Evolutionary conservation across 2,113 vertebrate species (phyloP).

Genomic region (Zosterops japonicus): DNA sequence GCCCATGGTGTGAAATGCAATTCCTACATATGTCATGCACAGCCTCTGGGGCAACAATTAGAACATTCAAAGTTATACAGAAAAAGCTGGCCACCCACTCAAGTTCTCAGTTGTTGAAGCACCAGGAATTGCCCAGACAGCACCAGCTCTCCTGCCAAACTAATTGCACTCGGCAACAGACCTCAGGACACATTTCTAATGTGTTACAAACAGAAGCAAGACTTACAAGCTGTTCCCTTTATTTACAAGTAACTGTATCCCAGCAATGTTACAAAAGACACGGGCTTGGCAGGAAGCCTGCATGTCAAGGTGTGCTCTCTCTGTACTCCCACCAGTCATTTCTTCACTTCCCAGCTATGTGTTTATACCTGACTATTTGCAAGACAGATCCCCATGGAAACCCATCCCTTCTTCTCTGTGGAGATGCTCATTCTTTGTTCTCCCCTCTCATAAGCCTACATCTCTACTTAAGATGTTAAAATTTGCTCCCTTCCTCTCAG

Average conservation of each 20-base stretch:
- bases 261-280: neutral
- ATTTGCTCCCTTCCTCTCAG: neutral
- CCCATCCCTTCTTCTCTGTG: neutral
- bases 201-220: slow-evolving; percentile 26
- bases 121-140: neutral
- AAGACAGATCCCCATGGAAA: neutral
- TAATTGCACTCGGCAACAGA: neutral
- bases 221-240: slow-evolving; percentile 6
- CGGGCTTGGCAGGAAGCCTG: neutral
- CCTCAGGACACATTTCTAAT: neutral
- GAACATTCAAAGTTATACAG: neutral
- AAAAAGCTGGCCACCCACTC: neutral
- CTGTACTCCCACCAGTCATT: neutral
- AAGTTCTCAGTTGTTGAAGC: neutral
- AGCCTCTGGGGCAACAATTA: neutral
- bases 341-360: neutral
- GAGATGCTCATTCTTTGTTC: neutral
- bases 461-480: neutral
- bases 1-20: neutral
- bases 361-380: neutral
- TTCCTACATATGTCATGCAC: neutral
- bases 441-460: neutral
- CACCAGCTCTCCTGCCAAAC: neutral
- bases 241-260: slow-evolving; percentile 18
- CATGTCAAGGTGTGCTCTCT: neutral